Base-by-base conservation (phyloP, 1,140 invertebrate genomes). In the Dendrolimus punctatus region DNA sequence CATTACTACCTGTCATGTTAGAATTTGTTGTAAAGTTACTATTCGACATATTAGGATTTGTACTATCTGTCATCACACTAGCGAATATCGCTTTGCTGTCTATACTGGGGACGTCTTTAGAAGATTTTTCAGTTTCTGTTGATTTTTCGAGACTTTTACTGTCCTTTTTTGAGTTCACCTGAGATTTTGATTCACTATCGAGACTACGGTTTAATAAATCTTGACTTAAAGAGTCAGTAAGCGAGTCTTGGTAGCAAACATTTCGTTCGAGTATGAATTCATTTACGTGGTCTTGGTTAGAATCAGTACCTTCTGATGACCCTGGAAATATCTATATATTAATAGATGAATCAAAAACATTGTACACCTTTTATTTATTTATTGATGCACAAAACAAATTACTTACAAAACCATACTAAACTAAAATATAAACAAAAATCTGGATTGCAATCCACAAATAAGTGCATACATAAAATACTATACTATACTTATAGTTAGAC, bases 251-350 rank as follows among this genome's bases (percentile, higher is more conserved):
- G 54, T 83, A 88, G 60, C 85, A 87, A 2, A 88, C 76, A 54
- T 88, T 88, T 8, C 87, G 56, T 68, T 88, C 87, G 5, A 88
- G 58, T 8, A 88, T 83, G 53, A 84, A 88, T 43, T 88, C 87
- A 57, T 85, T 87, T 57, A 80, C 74, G 48, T 81, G 70, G 37
- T 87, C 87, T 10, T 80, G 82, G 54, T 82, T 76, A 0, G 76
- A 75, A 9, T 86, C 80, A 10, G 72, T 76, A 23, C 73, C 76
- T 63, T 84, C 80, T 38, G 83, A 81, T 47, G 82, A 77, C 0
- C 71, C 82, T 85, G 43, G 41, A 49, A 49, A 8, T 9, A 39
- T 53, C 50, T n/a, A n/a, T n/a, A n/a, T n/a, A n/a, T n/a, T n/a
- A n/a, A n/a, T n/a, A n/a, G n/a, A n/a, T n/a, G n/a, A n/a, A n/a